A percentile compares a stretch with the other conserved stretches of the same genome.
Evolutionary conservation across 2,888 invertebrate genomes (phyloP).

Genomic region (Hoplodrina ambigua): DNA sequence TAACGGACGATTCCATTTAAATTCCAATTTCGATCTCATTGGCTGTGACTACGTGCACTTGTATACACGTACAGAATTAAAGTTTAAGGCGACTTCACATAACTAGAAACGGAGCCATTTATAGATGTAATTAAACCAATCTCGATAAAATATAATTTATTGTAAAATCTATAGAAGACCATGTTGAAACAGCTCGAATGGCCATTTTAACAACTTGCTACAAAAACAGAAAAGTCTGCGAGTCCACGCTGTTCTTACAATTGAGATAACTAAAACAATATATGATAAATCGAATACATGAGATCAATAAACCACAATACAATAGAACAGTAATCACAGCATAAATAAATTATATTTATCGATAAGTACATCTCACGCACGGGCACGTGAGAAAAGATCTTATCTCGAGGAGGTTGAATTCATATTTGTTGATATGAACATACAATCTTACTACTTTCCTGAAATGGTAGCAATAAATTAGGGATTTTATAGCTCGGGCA

Average conservation of each 20-base stretch:
- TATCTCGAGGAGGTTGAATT: slow-evolving; percentile 69
- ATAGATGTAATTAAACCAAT: slow-evolving; percentile 20
- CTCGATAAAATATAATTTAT: slow-evolving; percentile 29
- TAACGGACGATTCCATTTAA: slow-evolving; percentile 64
- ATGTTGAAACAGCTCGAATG: slow-evolving; percentile 45
- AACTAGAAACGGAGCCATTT: slow-evolving; percentile 11
- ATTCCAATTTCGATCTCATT: slow-evolving; percentile 57
- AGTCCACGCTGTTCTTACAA: slow-evolving; percentile 36
- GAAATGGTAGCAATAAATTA: slow-evolving; percentile 72
- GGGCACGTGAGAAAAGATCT: slow-evolving; percentile 72
- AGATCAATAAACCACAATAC: slow-evolving; percentile 77
- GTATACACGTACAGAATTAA: slow-evolving; percentile 21
- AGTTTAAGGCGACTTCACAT: slow-evolving; percentile 20
- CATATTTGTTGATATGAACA: slow-evolving; percentile 70
- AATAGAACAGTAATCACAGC: slow-evolving; percentile 70
- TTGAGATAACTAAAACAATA: slow-evolving; percentile 61
- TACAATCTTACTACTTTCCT: slow-evolving; percentile 76
- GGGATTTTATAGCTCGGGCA: slow-evolving; percentile 67
- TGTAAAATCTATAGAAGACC: slow-evolving; percentile 37
- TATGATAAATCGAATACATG: slow-evolving; percentile 72
- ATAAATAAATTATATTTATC: slow-evolving; percentile 73
- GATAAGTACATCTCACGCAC: slow-evolving; percentile 66
- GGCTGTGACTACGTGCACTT: slow-evolving; percentile 24
- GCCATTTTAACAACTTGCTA: slow-evolving; percentile 54
- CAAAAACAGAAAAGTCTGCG: slow-evolving; percentile 48